Conservation (phyloP, 2,888 invertebrate species). For the Endotricha flammealis region DNA sequence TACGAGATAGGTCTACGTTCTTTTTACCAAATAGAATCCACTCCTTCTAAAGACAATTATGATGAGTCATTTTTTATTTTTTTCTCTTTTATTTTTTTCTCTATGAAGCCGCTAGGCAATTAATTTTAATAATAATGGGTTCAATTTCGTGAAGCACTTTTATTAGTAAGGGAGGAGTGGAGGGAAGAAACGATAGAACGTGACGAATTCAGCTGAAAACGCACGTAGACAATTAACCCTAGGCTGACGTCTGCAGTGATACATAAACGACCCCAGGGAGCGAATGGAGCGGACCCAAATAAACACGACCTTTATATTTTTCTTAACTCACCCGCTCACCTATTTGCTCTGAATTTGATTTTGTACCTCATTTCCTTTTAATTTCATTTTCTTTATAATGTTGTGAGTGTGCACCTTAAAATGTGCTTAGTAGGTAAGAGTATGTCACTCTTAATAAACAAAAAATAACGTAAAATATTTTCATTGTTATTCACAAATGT, state of each 20-base stretch:
- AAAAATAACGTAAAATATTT: no score
- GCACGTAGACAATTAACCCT: slow-evolving; percentile 70
- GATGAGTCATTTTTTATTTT: no score
- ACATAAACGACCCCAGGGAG: slow-evolving; percentile 48
- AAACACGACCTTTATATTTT: slow-evolving; percentile 47
- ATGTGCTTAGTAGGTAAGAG: no score
- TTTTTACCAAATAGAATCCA: no score
- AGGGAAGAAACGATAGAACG: slow-evolving; percentile 38
- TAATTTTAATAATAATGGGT: no score
- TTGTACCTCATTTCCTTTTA: neutral
- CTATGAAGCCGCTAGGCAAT: no score
- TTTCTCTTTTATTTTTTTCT: no score
- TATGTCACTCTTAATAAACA: no score
- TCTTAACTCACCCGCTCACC: slow-evolving; percentile 34
- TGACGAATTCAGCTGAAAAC: slow-evolving; percentile 62
- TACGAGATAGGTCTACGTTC: no score
- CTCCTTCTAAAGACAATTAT: no score
- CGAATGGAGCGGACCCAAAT: slow-evolving; percentile 48
- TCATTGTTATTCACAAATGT: no score
- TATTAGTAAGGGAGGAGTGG: slow-evolving; percentile 31
- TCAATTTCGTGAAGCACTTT: slow-evolving; percentile 29
- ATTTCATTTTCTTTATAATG: neutral
- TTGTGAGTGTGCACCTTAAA: no score
- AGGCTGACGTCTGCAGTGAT: slow-evolving; percentile 63
- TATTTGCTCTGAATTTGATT: slow-evolving; percentile 11